A percentile compares a stretch with the other conserved stretches of the same genome.
These are phyloP conservation scores for Athrips mouffetella DNA, from an alignment of 2,888 invertebrate species.

Conservation along the genomic window DNA sequence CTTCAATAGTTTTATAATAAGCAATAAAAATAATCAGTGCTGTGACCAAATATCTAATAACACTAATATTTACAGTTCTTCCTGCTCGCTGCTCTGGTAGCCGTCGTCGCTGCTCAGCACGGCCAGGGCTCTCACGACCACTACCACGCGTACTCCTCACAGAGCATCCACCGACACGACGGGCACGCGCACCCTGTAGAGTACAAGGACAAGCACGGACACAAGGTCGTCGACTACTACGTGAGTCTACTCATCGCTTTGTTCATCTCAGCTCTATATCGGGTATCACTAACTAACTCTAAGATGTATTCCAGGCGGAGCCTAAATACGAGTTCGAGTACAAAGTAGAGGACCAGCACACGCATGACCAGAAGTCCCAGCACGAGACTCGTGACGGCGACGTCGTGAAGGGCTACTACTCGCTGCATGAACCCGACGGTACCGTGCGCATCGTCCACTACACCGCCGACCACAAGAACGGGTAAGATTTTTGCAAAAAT, in stretches of 20 bases:
- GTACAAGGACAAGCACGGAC: conserved; percentile 6
- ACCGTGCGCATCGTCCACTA: conserved; percentile 41
- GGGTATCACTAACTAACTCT: conserved; percentile 8
- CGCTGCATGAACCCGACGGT: conserved; percentile 46
- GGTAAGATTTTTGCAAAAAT: conserved; percentile 32
- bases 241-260: conserved; percentile 22
- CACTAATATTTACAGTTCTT: conserved; percentile 1
- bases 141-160: conserved; percentile 31
- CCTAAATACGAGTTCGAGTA: conserved; percentile 44
- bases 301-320: conserved; percentile 26
- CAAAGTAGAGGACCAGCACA: conserved; percentile 46
- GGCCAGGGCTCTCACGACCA: conserved; percentile 45
- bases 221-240: conserved; percentile 31
- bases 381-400: conserved; percentile 50
- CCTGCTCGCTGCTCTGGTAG: neutral
- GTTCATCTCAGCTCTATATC: neutral
- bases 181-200: conserved; percentile 24
- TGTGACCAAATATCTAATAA: too few relatives aligned
- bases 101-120: conserved; percentile 37
- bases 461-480: conserved; percentile 27
- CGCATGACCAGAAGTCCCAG: conserved; percentile 46
- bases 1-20: too few relatives aligned
- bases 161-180: conserved; percentile 37
- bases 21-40: too few relatives aligned
- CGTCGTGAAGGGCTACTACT: conserved; percentile 46